Conservation (phyloP, 2,113 vertebrate genomes). For the Scophthalmus maximus region DNA sequence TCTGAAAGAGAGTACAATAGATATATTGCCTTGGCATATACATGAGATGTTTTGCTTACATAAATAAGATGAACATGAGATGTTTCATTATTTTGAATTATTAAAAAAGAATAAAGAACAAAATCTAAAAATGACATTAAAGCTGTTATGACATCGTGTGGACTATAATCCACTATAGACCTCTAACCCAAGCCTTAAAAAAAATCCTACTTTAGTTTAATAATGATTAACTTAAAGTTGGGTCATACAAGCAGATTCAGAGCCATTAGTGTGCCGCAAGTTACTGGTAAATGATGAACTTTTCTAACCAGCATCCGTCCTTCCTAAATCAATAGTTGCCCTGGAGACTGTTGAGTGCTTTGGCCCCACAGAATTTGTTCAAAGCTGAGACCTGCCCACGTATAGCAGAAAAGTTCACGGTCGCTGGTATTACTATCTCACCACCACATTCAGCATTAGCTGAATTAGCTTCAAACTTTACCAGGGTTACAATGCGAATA, state of each 20-base stretch:
- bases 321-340: slow-evolving; percentile 77
- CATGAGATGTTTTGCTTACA: slow-evolving; percentile 3
- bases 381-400: slow-evolving; percentile 54
- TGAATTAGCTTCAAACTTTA: slow-evolving; percentile 41
- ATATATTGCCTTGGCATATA: slow-evolving; percentile 8
- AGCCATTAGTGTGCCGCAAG: slow-evolving; percentile 40
- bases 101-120: no score
- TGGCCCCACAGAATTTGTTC: slow-evolving; percentile 57
- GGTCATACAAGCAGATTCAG: slow-evolving; percentile 22
- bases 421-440: slow-evolving; percentile 6
- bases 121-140: slow-evolving; percentile 3
- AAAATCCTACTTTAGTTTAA: neutral
- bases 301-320: slow-evolving; percentile 61
- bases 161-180: neutral
- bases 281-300: slow-evolving; percentile 80
- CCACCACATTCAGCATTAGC: slow-evolving; percentile 40
- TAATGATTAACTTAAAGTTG: slow-evolving; percentile 27
- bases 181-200: neutral
- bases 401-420: slow-evolving; percentile 49
- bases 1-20: slow-evolving; percentile 1
- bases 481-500: slow-evolving; percentile 15
- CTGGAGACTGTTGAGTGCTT: slow-evolving; percentile 69
- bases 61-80: neutral
- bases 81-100: no score
- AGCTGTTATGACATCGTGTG: neutral